phyloP scores from a whole-genome alignment of 2,797 vertebrate species.

The Dryobates pubescens region DNA sequence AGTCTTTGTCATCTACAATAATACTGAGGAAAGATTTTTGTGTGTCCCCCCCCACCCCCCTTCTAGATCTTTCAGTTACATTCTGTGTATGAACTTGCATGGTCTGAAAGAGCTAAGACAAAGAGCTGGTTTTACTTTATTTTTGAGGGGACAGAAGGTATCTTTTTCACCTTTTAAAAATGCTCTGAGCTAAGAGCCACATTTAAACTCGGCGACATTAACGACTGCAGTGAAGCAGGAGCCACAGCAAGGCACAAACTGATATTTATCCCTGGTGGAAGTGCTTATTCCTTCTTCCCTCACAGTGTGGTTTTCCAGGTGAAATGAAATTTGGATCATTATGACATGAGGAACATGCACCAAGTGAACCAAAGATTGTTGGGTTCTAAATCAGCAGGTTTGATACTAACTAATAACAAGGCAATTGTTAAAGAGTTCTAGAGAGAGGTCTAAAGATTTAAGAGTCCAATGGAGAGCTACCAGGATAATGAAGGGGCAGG shows the following conservation, averaged over 20 bases:
- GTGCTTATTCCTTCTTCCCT: conserved; percentile 9
- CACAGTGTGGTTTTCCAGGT: conserved; percentile 50
- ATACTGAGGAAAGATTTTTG: conserved; percentile 59
- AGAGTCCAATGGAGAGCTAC: no score
- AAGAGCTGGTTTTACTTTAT: conserved; percentile 15
- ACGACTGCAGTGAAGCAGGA: background rate
- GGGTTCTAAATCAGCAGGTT: conserved; percentile 2
- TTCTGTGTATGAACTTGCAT: conserved; percentile 14
- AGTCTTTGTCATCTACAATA: conserved; percentile 72
- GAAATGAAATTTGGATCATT: conserved; percentile 63
- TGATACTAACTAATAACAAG: background rate
- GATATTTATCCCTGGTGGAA: background rate
- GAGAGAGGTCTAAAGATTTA: no score
- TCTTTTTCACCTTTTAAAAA: conserved; percentile 29
- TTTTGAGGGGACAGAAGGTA: conserved; percentile 3
- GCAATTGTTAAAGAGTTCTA: background rate
- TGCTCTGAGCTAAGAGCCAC: background rate
- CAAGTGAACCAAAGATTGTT: background rate
- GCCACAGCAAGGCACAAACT: background rate
- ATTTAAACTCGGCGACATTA: background rate
- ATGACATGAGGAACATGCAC: background rate
- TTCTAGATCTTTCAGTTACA: conserved; percentile 54
- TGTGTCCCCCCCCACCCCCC: no score
- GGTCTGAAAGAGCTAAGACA: conserved; percentile 60
- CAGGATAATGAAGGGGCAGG: no score